phyloP scores from a whole-genome alignment of 2,888 invertebrate genomes.

The Cantharis flavilabris region DNA sequence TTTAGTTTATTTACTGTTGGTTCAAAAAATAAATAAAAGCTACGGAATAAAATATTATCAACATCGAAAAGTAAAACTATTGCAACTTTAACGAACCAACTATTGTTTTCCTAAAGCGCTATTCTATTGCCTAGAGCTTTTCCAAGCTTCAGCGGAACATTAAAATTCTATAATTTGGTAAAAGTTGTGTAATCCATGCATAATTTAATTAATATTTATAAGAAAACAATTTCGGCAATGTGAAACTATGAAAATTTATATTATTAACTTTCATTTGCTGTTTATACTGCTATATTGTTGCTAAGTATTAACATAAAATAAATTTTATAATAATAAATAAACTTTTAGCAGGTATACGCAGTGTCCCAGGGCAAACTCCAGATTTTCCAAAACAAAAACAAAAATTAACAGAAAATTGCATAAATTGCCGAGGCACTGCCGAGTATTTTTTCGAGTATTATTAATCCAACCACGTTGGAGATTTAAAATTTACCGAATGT shows the following conservation, averaged over 20 bases:
- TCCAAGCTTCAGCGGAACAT: background rate
- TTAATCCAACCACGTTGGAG: no score
- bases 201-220: background rate
- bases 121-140: background rate
- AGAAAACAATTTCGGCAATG: background rate
- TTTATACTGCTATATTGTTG: background rate
- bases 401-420: no score
- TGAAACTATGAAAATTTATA: background rate
- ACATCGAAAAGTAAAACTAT: background rate
- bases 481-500: no score
- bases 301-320: background rate
- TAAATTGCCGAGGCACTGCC: no score
- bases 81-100: background rate
- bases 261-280: background rate
- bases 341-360: no score
- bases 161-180: background rate
- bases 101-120: background rate
- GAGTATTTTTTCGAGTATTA: no score
- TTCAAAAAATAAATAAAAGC: background rate
- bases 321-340: background rate
- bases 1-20: background rate
- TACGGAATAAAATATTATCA: background rate
- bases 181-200: background rate
- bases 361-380: no score
- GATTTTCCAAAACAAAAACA: no score